These are phyloP conservation scores for Cynoglossus semilaevis DNA, from an alignment of 2,113 vertebrate species.

Conservation along the genomic window DNA sequence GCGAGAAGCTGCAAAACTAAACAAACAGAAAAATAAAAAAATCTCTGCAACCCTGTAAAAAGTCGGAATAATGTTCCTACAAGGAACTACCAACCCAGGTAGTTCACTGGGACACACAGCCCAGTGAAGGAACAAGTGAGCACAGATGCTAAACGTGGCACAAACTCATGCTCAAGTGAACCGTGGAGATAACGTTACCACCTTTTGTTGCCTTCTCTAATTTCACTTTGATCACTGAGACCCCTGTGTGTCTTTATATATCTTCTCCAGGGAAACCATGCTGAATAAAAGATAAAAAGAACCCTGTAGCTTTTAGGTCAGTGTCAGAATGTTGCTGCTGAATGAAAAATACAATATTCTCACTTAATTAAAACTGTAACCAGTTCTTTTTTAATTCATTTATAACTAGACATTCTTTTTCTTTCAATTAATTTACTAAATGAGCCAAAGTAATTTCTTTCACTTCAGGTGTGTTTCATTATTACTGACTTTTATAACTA, in stretches of 20 bases:
- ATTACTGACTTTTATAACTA: too few species aligned
- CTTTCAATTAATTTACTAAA: too few species aligned
- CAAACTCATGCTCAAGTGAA: constrained; percentile 41
- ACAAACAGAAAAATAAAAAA: background rate
- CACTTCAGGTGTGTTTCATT: too few species aligned
- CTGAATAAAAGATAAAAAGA: constrained; percentile 41
- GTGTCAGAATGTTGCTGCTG: constrained; percentile 32
- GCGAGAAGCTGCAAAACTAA: background rate
- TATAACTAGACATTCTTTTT: too few species aligned
- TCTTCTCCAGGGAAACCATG: constrained; percentile 49
- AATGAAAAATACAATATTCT: constrained; percentile 17
- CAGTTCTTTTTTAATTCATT: constrained; percentile 7
- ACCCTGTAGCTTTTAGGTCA: constrained; percentile 39
- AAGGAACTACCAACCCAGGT: too few species aligned
- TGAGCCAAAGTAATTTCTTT: too few species aligned
- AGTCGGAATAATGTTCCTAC: background rate
- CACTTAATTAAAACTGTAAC: constrained; percentile 8
- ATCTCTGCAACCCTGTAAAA: constrained; percentile 14
- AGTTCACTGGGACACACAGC: constrained; percentile 36
- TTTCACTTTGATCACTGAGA: constrained; percentile 63
- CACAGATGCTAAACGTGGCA: constrained; percentile 65
- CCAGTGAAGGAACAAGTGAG: constrained; percentile 39
- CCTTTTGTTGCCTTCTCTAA: constrained; percentile 66
- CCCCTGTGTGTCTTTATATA: constrained; percentile 35
- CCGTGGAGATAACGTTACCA: constrained; percentile 64